Base-by-base conservation (phyloP, 2,113 vertebrate genomes). In the Porphyrio hochstetteri region DNA sequence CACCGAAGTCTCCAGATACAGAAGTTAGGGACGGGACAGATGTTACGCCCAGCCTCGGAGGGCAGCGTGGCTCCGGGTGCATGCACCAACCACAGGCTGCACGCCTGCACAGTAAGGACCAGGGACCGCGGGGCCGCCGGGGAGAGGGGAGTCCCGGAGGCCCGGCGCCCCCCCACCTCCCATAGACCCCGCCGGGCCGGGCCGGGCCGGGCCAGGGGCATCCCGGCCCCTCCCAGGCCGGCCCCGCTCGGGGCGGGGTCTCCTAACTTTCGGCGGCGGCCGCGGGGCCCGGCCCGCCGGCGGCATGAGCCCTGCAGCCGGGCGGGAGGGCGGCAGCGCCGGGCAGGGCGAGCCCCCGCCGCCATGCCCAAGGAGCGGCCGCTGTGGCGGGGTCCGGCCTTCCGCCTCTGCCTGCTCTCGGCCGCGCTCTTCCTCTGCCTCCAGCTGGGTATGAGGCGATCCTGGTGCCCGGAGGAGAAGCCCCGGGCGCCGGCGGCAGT, bases 381-480 rank as follows among this genome's bases (percentile, higher is more conserved):
- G 57, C 90, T 92, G 23, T 87, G 96, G 65, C 95, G 94, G 71
- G 78, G 95, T 48, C 65, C 72, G 15, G 71, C 82, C 19, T 76
- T 96, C 72, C 92, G 93, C 90, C 95, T 97, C 55, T 96, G 95
- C 52, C 90, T 97, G 89, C 93, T 98, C 16, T 97, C 96, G 64
- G 97, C 96, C 56, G 97, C 94, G 67, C 94, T 98, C 78, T 64
- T 97, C 42, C 93, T 98, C 35, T 96, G 97, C 95, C 96, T 97
- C 48, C 96, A 97, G 86, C 95, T 97, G 20, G 94, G 96, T 84
- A 90, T 98, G 24, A 63, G 76, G 78, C 79, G 93, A 14, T 68
- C 95, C 6, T 72, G 93, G 69, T 69, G 29, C 70, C 52, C 82
- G 36, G 57, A 80, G 28, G 88, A 70, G 36, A 52, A 89, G 82